phyloP scores from a whole-genome alignment of 2,888 invertebrate species.

The Drosophila buzzatii region DNA sequence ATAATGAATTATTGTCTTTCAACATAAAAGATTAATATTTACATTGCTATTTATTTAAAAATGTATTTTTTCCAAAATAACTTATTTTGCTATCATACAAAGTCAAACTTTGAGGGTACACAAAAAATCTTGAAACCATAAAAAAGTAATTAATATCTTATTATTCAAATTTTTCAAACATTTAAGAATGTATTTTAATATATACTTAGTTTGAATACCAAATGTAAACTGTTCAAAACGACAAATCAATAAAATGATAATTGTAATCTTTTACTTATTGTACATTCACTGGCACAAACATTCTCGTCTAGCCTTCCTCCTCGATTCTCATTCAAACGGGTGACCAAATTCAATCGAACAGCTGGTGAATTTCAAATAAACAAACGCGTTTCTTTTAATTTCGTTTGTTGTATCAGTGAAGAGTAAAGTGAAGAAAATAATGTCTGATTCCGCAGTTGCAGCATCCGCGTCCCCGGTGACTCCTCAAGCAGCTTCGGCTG shows the following conservation, averaged over 20 bases:
- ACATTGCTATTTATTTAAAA: conserved; percentile 20
- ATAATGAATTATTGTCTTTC: conserved; percentile 4
- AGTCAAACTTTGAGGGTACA: conserved; percentile 1
- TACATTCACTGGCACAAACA: conserved; percentile 51
- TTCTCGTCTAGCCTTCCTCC: conserved; percentile 23
- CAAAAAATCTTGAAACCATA: background rate
- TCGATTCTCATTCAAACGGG: conserved; percentile 41
- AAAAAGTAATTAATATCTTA: background rate
- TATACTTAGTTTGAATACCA: no score
- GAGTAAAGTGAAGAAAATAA: conserved; percentile 19
- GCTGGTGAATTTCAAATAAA: background rate
- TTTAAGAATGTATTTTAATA: no score
- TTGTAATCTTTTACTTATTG: no score
- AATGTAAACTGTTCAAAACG: no score
- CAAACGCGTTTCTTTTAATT: background rate
- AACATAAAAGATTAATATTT: background rate
- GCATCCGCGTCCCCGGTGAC: conserved; percentile 44
- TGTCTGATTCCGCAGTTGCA: conserved; percentile 50
- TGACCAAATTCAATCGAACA: background rate
- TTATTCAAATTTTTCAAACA: no score
- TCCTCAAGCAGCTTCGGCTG: conserved; percentile 30
- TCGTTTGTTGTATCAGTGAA: background rate
- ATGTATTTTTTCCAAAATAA: background rate
- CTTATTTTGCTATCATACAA: background rate
- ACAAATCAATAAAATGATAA: no score